Base-by-base conservation (phyloP, 2,113 vertebrate species). In the Eulacestoma nigropectus region DNA sequence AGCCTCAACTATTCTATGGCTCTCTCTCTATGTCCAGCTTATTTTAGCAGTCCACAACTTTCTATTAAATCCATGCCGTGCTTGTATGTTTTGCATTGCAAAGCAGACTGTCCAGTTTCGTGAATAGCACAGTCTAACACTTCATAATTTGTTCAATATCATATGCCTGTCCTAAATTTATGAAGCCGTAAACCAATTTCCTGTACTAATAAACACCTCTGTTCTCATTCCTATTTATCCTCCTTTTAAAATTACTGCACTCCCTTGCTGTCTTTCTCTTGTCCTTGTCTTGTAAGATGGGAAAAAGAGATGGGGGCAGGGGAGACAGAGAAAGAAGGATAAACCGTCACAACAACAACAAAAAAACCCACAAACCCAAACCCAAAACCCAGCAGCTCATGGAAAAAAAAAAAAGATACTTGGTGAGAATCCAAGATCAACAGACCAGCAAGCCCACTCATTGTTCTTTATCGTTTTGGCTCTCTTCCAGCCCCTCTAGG, bases 361-460 rank as follows among this genome's bases (percentile, higher is more conserved):
- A 19, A 39, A 42, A 73, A 67, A n/a, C n/a, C n/a, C n/a, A n/a
- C n/a, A 19, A 7, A 0, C 5, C n/a, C 25, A 76, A 76, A 52
- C 37, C 11, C 72, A 9, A 80, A 57, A 1, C 6, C 23, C 19
- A 4, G 53, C 47, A 80, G 75, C 79, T 94, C 60, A 27, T 35
- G n/a, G n/a, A 41, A 62, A 62, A 89, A 55, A 26, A 84, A 70
- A 91, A 93, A 56, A 46, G 26, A 65, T 59, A 78, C 52, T 96
- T 94, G 93, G 92, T 94, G 29, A 93, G 79, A 89, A 81, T 94
- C 95, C 95, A 97, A 96, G 95, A 96, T 84, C 96, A 96, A 90
- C 96, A 96, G 95, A 96, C 83, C 96, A 96, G 92, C 79, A 94
- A 96, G 95, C 90, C 88, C 69, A 87, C 92, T 97, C 96, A 96